Percentiles rank a stretch among this genome's conserved stretches.
Conservation (phyloP, 1,140 invertebrate genomes). For the Pentalonia nigronervosa region DNA sequence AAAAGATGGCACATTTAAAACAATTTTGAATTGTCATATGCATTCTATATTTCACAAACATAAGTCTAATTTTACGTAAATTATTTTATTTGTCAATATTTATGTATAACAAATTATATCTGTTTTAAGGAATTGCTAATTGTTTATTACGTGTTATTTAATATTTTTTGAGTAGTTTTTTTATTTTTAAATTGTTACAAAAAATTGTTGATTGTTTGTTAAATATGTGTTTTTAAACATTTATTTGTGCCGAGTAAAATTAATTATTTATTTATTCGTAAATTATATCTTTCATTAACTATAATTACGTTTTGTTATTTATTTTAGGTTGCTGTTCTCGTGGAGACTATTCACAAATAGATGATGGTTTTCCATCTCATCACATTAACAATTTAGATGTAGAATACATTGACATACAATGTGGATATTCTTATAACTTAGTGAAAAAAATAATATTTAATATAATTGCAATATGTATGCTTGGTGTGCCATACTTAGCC, state of each 20-base stretch:
- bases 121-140: no score
- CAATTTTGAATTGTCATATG: no score
- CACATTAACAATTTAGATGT: not conserved
- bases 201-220: no score
- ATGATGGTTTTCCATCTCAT: not conserved
- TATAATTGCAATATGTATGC: constrained; percentile 22
- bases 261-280: not conserved
- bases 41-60: no score
- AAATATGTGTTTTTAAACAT: no score
- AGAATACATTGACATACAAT: constrained; percentile 26
- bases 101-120: no score
- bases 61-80: no score
- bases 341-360: not conserved
- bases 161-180: no score
- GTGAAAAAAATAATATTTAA: constrained; percentile 41
- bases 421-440: constrained; percentile 27
- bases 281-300: not conserved
- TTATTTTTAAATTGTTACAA: no score
- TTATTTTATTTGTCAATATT: no score
- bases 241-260: not conserved
- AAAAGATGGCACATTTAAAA: no score
- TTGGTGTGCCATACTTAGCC: constrained; percentile 45
- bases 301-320: not conserved
- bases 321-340: constrained; percentile 21
- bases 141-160: no score